phyloP scores from a whole-genome alignment of 2,113 vertebrate species.

The Thalassoma bifasciatum region DNA sequence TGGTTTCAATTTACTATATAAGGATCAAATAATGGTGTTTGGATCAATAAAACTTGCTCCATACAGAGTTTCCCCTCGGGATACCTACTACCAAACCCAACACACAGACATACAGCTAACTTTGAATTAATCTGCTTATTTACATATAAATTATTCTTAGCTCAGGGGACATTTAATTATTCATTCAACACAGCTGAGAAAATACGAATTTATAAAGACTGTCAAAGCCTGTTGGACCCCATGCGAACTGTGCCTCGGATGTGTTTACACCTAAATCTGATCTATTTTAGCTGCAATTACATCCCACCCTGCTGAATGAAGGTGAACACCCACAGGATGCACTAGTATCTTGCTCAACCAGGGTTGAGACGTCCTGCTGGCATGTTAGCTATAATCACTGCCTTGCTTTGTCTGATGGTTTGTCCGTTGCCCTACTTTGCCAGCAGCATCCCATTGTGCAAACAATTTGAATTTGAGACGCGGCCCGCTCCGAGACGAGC shows the following conservation, averaged over 20 bases:
- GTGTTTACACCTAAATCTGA: constrained; percentile 7
- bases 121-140: neutral
- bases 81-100: neutral
- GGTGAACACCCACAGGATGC: constrained; percentile 2
- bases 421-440: constrained; percentile 47
- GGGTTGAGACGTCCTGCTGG: constrained; percentile 29
- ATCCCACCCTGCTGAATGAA: constrained; percentile 5
- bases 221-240: neutral
- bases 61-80: neutral
- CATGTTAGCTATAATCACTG: constrained; percentile 32
- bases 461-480: constrained; percentile 69
- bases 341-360: constrained; percentile 16
- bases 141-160: neutral
- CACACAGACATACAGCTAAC: neutral
- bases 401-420: constrained; percentile 44
- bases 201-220: neutral
- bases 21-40: too few relatives aligned
- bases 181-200: neutral
- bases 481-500: constrained; percentile 41
- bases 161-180: neutral
- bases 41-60: too few relatives aligned
- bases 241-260: neutral
- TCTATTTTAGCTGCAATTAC: constrained; percentile 1
- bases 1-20: too few relatives aligned
- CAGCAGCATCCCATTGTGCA: constrained; percentile 54